phyloP scores from a whole-genome alignment of 2,113 vertebrate genomes.

The Bujurquina vittata region DNA sequence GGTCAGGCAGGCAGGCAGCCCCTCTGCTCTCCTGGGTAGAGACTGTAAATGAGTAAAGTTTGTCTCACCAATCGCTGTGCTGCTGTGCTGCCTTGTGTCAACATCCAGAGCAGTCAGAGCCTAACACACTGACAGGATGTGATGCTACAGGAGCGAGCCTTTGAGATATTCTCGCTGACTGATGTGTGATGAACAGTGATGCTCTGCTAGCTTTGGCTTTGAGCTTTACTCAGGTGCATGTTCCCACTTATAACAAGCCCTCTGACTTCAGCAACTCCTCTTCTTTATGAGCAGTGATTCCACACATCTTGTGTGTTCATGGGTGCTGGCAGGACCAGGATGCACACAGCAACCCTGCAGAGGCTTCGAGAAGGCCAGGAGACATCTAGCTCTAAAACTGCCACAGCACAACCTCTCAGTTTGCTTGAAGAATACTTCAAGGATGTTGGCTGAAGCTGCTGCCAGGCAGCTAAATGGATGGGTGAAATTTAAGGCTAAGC shows the following conservation, averaged over 20 bases:
- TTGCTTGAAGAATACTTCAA: background rate
- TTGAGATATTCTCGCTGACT: background rate
- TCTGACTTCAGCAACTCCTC: background rate
- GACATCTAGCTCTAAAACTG: no score
- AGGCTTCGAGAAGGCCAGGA: background rate
- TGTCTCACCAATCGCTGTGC: constrained; percentile 12
- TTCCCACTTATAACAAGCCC: background rate
- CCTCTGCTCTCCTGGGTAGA: constrained; percentile 22
- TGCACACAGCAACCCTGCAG: background rate
- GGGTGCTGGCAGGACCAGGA: background rate
- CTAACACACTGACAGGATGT: background rate
- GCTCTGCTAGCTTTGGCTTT: background rate
- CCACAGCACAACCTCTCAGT: background rate
- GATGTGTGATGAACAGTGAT: background rate
- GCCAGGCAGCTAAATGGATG: no score
- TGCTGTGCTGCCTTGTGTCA: background rate
- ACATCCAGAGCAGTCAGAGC: constrained; percentile 28
- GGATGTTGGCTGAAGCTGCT: background rate
- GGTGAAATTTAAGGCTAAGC: background rate
- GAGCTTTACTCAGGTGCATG: background rate
- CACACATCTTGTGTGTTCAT: background rate
- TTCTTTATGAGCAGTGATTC: background rate
- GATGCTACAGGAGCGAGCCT: background rate
- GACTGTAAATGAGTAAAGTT: constrained; percentile 9
- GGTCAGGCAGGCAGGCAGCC: constrained; percentile 27